Base-by-base conservation (phyloP, 2,888 invertebrate species). In the Electrophaes corylata region DNA sequence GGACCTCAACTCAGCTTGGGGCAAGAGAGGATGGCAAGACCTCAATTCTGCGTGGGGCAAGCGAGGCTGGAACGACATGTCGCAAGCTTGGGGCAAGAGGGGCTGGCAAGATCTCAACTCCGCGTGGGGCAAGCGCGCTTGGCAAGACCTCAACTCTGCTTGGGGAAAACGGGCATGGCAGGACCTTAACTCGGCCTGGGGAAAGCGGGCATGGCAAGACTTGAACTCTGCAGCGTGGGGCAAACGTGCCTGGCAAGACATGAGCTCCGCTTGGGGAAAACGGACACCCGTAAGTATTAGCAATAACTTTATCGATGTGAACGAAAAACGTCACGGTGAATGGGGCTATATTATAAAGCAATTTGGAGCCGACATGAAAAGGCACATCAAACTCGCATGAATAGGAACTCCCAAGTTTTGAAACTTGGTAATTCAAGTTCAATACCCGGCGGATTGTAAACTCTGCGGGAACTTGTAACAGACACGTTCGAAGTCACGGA, bases 161-260 rank as follows among this genome's bases (percentile, higher is more conserved):
- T 92, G 92, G 92, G 94, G 94, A 41, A 94, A 94, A 70, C 84
- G 94, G 20, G 93, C 90, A 18, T 94, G 94, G 94, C 92, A 93
- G 67, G 92, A 92, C 66, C 78, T 93, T 62, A 87, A 88, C 70
- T 81, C 84, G 0, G 90, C 65, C 2, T 93, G 93, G 93, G 94
- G 94, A 59, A 94, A 94, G 69, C 83, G 94, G 1, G 93, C 88
- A 2, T 94, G 94, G 94, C 87, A 87, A 59, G 93, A 93, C 70
- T 71, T 94, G 55, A 92, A 92, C 71, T 78, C 86, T 0, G 73
- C 92, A 14, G 84, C 91, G 4, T 93, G 93, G 93, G 93, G 93
- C 31, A 94, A 94, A 73, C 81, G 94, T 29, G 93, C 86, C 14
- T 94, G 94, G 94, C 90, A 93, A 66, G 92, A 92, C 69, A 78